Evolutionary conservation across 2,888 invertebrate genomes (phyloP), one percentile per base, ranked within the genome.

Genomic region (Polydrusus cervinus): DNA sequence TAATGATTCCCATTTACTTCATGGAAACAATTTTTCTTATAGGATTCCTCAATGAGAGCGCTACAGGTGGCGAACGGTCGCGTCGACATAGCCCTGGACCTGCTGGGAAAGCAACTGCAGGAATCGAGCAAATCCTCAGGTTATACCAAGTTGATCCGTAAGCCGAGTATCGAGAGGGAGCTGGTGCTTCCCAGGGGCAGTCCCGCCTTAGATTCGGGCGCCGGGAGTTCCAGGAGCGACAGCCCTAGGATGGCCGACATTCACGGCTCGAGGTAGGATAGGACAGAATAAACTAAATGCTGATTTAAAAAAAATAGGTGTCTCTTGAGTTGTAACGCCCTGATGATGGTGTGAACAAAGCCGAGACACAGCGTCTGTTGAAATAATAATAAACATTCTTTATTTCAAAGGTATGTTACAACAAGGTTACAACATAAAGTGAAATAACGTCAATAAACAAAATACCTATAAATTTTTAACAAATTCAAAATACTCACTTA

Each of bases 131-230:
- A 80, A 61, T 43, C 78, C 66, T 43, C 78, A 66, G 82, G 83
- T 53, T 86, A 85, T 76, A 91, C 92, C 75, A 95, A 96, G 87
- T 89, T 96, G 61, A 95, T 93, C 79, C 91, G 96, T 66, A 96
- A 96, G 85, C 95, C 96, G 47, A 96, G 96, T 87, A 91, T 97
- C 79, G 97, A 97, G 88, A 91, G 95, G 62, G 96, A 96, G 86
- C 88, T 94, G 74, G 92, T 90, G 79, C 87, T 93, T 18, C 92
- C 93, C 80, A 91, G 95, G 76, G 94, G 95, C 65, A 96, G 96
- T 85, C 96, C 97, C 9, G 95, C 95, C 18, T 88, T 96, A 75
- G 96, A 96, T 85, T 95, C 95, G 69, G 96, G 95, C 16, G 95
- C 95, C 13, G 95, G 95, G 62, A 95, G 95, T 84, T 95, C 95